Percentiles rank a stretch among this genome's conserved stretches.
Conservation (phyloP, 35 echinoderm and acorn worm genomes). For the Apostichopus californicus region DNA sequence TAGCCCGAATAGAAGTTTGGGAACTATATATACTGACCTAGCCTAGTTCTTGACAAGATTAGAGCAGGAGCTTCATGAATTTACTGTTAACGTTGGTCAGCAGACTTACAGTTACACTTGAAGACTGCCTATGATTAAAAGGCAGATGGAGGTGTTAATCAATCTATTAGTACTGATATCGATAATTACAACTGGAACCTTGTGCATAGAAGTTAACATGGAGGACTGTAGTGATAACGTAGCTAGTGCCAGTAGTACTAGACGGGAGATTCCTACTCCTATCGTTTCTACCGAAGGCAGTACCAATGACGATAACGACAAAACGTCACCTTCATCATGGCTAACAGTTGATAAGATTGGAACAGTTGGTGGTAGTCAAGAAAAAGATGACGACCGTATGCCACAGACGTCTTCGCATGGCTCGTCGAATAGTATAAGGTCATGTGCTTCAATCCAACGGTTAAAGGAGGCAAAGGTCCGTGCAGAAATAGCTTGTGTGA, state of each 20-base stretch:
- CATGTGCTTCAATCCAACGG: not conserved
- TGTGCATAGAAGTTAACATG: too few species aligned
- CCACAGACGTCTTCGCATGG: not conserved
- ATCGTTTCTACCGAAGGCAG: not conserved
- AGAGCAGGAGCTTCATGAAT: too few species aligned
- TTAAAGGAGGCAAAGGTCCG: constrained; percentile 11
- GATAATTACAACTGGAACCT: too few species aligned
- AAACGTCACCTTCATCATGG: not conserved
- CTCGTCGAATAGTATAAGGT: not conserved
- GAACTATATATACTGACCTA: too few species aligned
- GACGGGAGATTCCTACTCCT: not conserved
- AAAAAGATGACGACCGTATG: not conserved
- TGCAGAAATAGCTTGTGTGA: constrained; percentile 13
- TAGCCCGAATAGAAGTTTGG: too few species aligned
- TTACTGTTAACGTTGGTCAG: too few species aligned
- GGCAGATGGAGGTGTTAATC: too few species aligned
- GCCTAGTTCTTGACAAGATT: too few species aligned
- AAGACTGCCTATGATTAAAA: too few species aligned
- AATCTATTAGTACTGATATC: too few species aligned
- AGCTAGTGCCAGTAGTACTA: not conserved
- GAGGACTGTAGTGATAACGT: too few species aligned
- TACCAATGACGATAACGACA: not conserved
- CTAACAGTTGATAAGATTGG: constrained; percentile 6
- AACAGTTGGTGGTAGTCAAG: not conserved
- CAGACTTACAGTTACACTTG: too few species aligned